Conservation (phyloP, 1,140 invertebrate species). For the Magallana gigas region DNA sequence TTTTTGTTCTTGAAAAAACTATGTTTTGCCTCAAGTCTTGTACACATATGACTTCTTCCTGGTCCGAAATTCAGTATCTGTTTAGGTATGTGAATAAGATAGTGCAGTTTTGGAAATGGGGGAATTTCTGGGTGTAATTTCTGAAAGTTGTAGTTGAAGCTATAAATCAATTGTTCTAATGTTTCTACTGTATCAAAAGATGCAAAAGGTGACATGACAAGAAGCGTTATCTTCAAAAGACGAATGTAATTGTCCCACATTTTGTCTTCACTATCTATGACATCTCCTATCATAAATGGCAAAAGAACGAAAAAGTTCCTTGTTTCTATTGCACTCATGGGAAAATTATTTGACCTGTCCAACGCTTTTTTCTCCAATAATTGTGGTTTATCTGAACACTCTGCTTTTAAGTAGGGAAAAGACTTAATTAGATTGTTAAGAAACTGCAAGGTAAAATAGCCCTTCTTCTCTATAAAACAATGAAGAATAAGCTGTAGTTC, state of each 20-base stretch:
- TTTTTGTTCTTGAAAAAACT: conserved; percentile 16
- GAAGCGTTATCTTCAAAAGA: conserved; percentile 29
- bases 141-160: conserved; percentile 11
- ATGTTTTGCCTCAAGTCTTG: conserved; percentile 35
- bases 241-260: conserved; percentile 24
- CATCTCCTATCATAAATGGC: conserved; percentile 44
- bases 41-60: conserved; percentile 34
- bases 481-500: too few species aligned
- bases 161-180: conserved; percentile 19
- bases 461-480: too few species aligned
- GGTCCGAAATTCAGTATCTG: conserved; percentile 35
- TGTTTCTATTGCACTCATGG: conserved; percentile 20
- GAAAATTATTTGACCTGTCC: conserved; percentile 19
- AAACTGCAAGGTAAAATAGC: too few species aligned
- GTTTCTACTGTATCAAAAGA: conserved; percentile 26
- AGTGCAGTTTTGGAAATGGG: conserved; percentile 39
- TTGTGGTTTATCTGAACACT: neutral
- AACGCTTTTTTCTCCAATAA: conserved; percentile 23
- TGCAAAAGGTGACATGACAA: conserved; percentile 39
- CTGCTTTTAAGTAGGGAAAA: too few species aligned
- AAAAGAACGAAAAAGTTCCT: conserved; percentile 22
- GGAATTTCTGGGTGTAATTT: neutral
- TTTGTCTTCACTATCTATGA: conserved; percentile 3
- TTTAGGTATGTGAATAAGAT: conserved; percentile 21
- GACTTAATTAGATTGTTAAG: too few species aligned